These are phyloP conservation scores for Lasioglossum malachurum DNA, from an alignment of 2,888 invertebrate genomes.

Conservation along the genomic window DNA sequence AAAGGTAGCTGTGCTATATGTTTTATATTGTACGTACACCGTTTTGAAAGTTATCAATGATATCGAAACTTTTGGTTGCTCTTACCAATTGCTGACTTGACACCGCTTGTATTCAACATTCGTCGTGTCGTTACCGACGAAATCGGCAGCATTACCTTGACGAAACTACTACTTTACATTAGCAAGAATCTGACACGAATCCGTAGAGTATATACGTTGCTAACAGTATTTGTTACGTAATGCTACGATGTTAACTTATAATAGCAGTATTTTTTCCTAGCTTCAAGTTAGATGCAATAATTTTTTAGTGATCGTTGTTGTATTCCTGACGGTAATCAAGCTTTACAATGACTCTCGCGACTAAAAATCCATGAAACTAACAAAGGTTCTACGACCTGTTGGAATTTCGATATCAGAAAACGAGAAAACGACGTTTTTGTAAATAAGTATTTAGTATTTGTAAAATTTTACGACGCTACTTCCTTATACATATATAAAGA, in stretches of 20 bases:
- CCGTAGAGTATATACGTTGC: constrained; percentile 45
- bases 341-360: constrained; percentile 37
- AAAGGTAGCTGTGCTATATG: constrained; percentile 48
- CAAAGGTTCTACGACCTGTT: constrained; percentile 18
- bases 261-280: constrained; percentile 62
- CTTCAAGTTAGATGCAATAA: constrained; percentile 44
- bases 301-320: constrained; percentile 37
- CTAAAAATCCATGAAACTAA: constrained; percentile 5
- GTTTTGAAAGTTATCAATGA: constrained; percentile 36
- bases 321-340: constrained; percentile 51
- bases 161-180: background rate
- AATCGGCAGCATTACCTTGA: constrained; percentile 20
- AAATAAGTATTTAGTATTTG: constrained; percentile 60
- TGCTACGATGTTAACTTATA: constrained; percentile 43
- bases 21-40: constrained; percentile 24
- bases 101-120: background rate
- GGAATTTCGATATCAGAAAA: constrained; percentile 35
- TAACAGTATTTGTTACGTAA: constrained; percentile 66
- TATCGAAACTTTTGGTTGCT: constrained; percentile 27
- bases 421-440: constrained; percentile 45
- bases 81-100: constrained; percentile 1
- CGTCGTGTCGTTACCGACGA: background rate
- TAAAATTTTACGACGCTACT: constrained; percentile 28
- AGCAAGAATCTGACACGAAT: constrained; percentile 19
- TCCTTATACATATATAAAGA: constrained; percentile 32